Conservation (phyloP, 2,113 vertebrate species). For the Manacus vitellinus region DNA sequence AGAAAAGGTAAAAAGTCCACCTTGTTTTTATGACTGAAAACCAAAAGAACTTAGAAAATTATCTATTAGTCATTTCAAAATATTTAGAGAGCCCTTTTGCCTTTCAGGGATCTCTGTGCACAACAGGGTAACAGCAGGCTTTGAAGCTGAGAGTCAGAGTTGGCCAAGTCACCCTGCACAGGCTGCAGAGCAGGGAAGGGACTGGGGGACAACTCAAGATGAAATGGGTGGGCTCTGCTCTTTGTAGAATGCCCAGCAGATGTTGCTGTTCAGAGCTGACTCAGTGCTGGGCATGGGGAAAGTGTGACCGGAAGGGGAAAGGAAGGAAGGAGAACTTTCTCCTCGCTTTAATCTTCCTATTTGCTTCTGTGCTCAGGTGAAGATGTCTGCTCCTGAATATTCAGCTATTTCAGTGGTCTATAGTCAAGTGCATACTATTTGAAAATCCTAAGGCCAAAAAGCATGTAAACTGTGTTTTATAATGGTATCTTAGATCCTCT, state of each 20-base stretch:
- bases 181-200: background rate
- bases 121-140: background rate
- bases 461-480: background rate
- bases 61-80: background rate
- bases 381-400: background rate
- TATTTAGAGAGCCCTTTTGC: background rate
- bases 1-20: background rate
- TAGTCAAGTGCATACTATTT: background rate
- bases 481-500: background rate
- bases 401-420: accelerated
- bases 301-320: background rate
- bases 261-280: background rate
- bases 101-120: background rate
- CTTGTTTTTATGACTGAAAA: accelerated
- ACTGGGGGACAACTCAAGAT: no score
- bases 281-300: accelerated
- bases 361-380: background rate
- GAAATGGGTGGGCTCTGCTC: accelerated
- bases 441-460: background rate
- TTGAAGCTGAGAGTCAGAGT: background rate
- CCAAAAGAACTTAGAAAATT: background rate
- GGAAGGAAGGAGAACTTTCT: background rate
- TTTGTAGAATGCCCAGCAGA: accelerated
- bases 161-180: background rate
- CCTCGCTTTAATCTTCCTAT: background rate